Evolutionary conservation across 2,113 vertebrate species (phyloP).

Genomic region (Otolemur garnettii): DNA sequence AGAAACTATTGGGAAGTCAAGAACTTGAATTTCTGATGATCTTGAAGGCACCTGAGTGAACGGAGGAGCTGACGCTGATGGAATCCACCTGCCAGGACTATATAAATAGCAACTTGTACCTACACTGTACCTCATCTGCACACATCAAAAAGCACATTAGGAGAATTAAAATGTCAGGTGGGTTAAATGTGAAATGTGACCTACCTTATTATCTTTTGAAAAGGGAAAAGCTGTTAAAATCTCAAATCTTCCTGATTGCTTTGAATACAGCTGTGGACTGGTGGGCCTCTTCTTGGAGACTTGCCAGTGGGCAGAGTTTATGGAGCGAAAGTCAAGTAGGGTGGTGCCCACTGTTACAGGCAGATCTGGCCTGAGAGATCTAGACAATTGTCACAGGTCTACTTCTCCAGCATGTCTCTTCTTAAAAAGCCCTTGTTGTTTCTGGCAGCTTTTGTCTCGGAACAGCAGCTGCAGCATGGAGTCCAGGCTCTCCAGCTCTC

Average conservation of each 20-base stretch:
- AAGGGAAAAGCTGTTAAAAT: constrained; percentile 19
- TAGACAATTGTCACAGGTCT: rapidly evolving
- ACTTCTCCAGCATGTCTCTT: background rate
- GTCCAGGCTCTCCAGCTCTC: background rate
- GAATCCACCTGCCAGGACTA: background rate
- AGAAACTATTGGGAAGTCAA: background rate
- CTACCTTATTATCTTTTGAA: constrained; percentile 57
- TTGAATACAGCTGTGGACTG: background rate
- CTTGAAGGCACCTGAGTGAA: background rate
- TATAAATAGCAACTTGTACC: constrained; percentile 75
- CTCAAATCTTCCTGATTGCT: background rate
- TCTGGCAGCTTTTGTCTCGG: background rate
- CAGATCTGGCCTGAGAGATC: background rate
- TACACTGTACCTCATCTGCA: constrained; percentile 31
- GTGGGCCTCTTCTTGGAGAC: background rate
- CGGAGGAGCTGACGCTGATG: background rate
- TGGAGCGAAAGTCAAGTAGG: rapidly evolving
- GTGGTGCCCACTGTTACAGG: rapidly evolving
- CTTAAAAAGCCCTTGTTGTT: background rate
- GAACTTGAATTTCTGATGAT: constrained; percentile 16
- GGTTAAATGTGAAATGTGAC: constrained; percentile 67
- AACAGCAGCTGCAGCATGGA: rapidly evolving
- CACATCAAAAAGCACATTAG: constrained; percentile 69
- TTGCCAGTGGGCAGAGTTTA: rapidly evolving
- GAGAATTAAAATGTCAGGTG: constrained; percentile 77